A percentile compares a stretch with the other conserved stretches of the same genome.
Evolutionary conservation across 2,888 invertebrate genomes (phyloP).

Genomic region (Clivina fossor): DNA sequence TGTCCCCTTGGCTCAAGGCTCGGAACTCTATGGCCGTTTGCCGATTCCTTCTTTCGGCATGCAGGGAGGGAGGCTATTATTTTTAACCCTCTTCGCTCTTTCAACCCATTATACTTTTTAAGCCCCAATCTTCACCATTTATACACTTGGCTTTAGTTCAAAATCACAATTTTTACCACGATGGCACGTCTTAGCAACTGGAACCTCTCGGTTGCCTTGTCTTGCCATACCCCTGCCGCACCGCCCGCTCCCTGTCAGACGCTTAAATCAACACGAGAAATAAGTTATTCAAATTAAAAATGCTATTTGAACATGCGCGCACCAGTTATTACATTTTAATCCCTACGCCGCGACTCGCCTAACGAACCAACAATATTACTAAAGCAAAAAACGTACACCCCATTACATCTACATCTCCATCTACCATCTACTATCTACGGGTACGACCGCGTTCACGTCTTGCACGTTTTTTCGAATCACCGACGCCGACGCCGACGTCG

Average conservation of each 20-base stretch:
- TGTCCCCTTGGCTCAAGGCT: constrained; percentile 43
- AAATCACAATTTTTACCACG: constrained; percentile 72
- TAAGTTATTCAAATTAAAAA: constrained; percentile 75
- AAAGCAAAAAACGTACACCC: too few relatives aligned
- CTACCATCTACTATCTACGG: too few relatives aligned
- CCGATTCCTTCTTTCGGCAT: too few relatives aligned
- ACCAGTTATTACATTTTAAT: constrained; percentile 57
- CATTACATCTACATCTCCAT: too few relatives aligned
- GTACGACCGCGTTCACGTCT: too few relatives aligned
- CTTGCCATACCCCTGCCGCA: too few relatives aligned
- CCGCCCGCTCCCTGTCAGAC: constrained; percentile 57
- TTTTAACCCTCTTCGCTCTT: constrained; percentile 42
- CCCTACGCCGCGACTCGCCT: too few relatives aligned
- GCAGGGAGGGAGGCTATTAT: constrained; percentile 48
- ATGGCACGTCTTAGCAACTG: constrained; percentile 64
- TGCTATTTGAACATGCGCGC: constrained; percentile 59
- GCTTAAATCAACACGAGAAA: constrained; percentile 73
- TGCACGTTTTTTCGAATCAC: too few relatives aligned
- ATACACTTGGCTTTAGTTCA: constrained; percentile 71
- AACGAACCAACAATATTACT: too few relatives aligned
- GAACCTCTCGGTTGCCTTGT: too few relatives aligned
- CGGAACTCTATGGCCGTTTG: too few relatives aligned
- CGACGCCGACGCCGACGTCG: too few relatives aligned
- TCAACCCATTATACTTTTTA: constrained; percentile 68
- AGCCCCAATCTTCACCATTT: constrained; percentile 72